A percentile compares a stretch with the other conserved stretches of the same genome.
phyloP scores from a whole-genome alignment of 2,113 vertebrate genomes.

The Dipodomys ordii region DNA sequence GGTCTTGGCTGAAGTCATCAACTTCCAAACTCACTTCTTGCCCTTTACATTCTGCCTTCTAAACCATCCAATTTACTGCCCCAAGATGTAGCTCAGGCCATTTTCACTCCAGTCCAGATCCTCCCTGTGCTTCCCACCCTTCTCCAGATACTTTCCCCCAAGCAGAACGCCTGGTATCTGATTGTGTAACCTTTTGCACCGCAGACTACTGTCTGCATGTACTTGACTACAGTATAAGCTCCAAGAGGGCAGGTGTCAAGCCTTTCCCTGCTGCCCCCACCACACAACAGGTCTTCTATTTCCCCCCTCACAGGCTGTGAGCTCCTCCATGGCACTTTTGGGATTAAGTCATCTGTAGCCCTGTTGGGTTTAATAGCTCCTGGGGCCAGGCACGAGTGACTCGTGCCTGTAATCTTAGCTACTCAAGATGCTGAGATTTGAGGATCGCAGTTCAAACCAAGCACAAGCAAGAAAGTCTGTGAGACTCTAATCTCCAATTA shows the following conservation, averaged over 20 bases:
- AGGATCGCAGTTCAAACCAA: too few relatives aligned
- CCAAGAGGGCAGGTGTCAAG: neutral
- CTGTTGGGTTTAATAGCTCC: neutral
- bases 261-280: neutral
- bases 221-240: neutral
- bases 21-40: neutral
- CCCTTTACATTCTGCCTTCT: neutral
- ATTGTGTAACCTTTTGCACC: neutral
- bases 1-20: neutral
- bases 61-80: neutral
- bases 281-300: neutral
- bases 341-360: neutral
- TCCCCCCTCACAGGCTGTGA: neutral
- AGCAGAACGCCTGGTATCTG: neutral
- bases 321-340: conserved; percentile 10
- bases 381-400: too few relatives aligned
- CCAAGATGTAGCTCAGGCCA: neutral
- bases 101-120: neutral
- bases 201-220: neutral
- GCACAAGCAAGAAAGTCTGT: too few relatives aligned
- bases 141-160: neutral
- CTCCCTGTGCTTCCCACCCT: neutral
- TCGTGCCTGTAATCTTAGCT: too few relatives aligned
- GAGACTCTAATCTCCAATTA: too few relatives aligned
- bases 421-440: too few relatives aligned